phyloP scores from a whole-genome alignment of 2,888 invertebrate genomes.

The Margaritifera margaritifera region DNA sequence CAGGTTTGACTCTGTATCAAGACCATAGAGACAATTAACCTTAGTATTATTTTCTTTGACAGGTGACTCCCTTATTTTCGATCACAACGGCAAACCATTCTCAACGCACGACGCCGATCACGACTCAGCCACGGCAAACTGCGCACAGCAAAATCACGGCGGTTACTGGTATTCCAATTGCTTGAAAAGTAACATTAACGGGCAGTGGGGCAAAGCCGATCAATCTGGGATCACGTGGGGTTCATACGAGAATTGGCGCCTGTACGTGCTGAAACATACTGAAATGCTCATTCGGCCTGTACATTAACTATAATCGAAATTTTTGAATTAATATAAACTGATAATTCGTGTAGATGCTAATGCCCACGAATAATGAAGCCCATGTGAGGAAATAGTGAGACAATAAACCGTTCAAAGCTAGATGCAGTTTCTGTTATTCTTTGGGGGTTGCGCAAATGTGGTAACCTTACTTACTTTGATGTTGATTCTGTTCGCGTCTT shows the following conservation, averaged over 20 bases:
- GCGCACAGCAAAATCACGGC: conserved; percentile 42
- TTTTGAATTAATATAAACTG: no score
- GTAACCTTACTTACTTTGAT: no score
- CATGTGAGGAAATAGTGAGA: no score
- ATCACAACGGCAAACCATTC: conserved; percentile 43
- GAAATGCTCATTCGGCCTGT: conserved; percentile 41
- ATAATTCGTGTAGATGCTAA: no score
- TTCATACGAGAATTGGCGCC: conserved; percentile 40
- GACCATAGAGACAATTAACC: neutral
- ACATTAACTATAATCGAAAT: conserved; percentile 1
- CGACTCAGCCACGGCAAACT: conserved; percentile 35
- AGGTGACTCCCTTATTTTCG: conserved; percentile 46
- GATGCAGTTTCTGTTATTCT: no score
- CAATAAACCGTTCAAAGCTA: no score
- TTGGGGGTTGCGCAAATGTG: no score
- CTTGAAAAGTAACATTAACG: conserved; percentile 48
- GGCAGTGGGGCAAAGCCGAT: conserved; percentile 41
- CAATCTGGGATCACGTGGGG: conserved; percentile 47
- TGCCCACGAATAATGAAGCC: no score
- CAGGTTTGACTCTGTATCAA: no score
- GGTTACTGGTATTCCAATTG: conserved; percentile 48
- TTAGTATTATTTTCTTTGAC: neutral
- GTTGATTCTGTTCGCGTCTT: no score
- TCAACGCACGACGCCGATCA: conserved; percentile 40
- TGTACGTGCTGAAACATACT: conserved; percentile 42